Evolutionary conservation across 2,888 invertebrate genomes (phyloP).

Genomic region (Monopis laevigella): DNA sequence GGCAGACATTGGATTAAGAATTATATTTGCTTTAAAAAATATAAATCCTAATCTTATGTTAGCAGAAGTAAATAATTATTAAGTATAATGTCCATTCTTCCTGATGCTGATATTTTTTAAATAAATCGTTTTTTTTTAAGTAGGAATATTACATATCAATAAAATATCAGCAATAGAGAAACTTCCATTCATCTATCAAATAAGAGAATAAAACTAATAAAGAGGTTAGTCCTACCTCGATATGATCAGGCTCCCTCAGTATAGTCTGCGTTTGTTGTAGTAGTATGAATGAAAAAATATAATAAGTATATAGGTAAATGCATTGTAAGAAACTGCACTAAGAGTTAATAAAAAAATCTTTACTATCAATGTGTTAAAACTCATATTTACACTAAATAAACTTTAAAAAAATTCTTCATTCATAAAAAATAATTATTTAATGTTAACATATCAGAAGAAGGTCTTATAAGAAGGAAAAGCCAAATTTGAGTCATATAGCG

Average conservation of each 20-base stretch:
- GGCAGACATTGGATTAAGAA: no score
- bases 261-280: constrained; percentile 67
- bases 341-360: constrained; percentile 40
- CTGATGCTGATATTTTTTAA: no score
- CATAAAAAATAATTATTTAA: constrained; percentile 24
- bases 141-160: no score
- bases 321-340: constrained; percentile 58
- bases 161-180: constrained; percentile 8
- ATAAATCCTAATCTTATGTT: no score
- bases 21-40: no score
- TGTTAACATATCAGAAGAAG: constrained; percentile 34
- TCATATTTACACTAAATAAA: constrained; percentile 41
- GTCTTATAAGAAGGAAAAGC: constrained; percentile 55
- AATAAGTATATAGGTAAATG: constrained; percentile 61
- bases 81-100: no score
- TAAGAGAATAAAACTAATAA: constrained; percentile 14
- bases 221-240: constrained; percentile 61
- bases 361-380: constrained; percentile 44
- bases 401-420: constrained; percentile 50
- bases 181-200: constrained; percentile 7
- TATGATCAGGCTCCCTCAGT: constrained; percentile 66
- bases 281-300: constrained; percentile 67
- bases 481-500: constrained; percentile 45
- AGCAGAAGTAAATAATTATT: no score
- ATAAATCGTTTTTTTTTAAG: no score